A percentile compares a stretch with the other conserved stretches of the same genome.
Evolutionary conservation across 2,888 invertebrate genomes (phyloP).

Genomic region (Trichopria drosophilae): DNA sequence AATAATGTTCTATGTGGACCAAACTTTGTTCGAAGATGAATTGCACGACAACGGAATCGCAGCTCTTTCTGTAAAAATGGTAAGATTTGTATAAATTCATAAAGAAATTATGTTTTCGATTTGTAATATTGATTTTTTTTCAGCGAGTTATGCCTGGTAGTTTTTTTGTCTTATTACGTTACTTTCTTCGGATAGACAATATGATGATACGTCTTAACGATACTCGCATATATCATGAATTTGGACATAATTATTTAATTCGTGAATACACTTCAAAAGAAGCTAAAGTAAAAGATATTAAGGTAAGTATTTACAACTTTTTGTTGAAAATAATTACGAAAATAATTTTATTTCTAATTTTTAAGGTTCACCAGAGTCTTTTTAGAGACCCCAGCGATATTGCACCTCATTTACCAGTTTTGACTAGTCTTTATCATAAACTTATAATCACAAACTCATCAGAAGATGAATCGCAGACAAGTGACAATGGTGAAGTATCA

Average conservation of each 20-base stretch:
- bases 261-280: slow-evolving; percentile 83
- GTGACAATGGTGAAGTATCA: not conserved
- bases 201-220: slow-evolving; percentile 87
- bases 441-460: slow-evolving; percentile 45
- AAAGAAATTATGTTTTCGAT: too few species aligned
- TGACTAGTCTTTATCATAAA: slow-evolving; percentile 59
- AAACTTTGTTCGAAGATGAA: slow-evolving; percentile 96
- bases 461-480: slow-evolving; percentile 7
- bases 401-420: slow-evolving; percentile 67
- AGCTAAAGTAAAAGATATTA: slow-evolving; percentile 70
- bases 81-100: too few species aligned
- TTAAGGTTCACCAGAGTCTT: slow-evolving; percentile 63
- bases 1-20: slow-evolving; percentile 91
- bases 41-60: slow-evolving; percentile 97
- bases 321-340: slow-evolving; percentile 9
- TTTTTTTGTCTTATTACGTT: slow-evolving; percentile 86
- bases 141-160: slow-evolving; percentile 96
- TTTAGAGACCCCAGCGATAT: slow-evolving; percentile 72
- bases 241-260: slow-evolving; percentile 75
- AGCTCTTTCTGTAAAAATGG: slow-evolving; percentile 88
- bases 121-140: slow-evolving; percentile 37
- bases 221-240: slow-evolving; percentile 82
- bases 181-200: slow-evolving; percentile 92
- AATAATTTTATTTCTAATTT: slow-evolving; percentile 26
- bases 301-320: slow-evolving; percentile 57